Evolutionary conservation across 2,888 invertebrate species (phyloP).

Genomic region (Ormyrus thymus): DNA sequence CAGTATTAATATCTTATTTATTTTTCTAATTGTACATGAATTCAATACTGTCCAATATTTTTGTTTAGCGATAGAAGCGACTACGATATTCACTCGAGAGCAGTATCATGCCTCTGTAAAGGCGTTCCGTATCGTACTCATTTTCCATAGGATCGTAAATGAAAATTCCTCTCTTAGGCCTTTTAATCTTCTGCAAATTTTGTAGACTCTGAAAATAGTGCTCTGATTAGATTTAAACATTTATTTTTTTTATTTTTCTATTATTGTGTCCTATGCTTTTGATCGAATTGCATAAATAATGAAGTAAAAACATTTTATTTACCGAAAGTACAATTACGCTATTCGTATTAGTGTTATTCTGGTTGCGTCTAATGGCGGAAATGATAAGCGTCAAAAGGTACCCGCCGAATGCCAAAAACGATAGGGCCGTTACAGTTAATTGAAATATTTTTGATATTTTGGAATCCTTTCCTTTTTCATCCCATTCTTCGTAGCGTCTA

Average conservation of each 20-base stretch:
- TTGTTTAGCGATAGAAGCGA: constrained; percentile 10
- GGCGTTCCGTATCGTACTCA: constrained; percentile 65
- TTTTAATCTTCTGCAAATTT: constrained; percentile 62
- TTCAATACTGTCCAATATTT: not conserved
- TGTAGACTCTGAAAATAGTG: constrained; percentile 60
- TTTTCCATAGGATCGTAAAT: constrained; percentile 63
- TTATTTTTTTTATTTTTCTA: constrained; percentile 39
- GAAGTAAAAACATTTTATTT: too few species aligned
- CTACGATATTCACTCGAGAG: constrained; percentile 64
- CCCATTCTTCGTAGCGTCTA: constrained; percentile 75
- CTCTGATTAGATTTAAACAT: not conserved
- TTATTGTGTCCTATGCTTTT: too few species aligned
- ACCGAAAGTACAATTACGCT: constrained; percentile 72
- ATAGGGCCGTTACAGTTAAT: constrained; percentile 85
- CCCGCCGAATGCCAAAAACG: constrained; percentile 90
- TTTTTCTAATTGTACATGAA: too few species aligned
- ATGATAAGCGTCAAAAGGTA: constrained; percentile 87
- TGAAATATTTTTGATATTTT: constrained; percentile 86
- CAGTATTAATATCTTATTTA: too few species aligned
- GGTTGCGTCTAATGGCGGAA: constrained; percentile 83
- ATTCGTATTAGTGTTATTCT: constrained; percentile 63
- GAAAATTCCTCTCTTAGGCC: constrained; percentile 66
- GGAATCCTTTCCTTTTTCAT: constrained; percentile 76
- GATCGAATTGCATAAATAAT: too few species aligned
- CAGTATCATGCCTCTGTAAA: constrained; percentile 71